Base-by-base conservation (phyloP, 1,140 invertebrate genomes). In the Drosophila pseudoananassae region DNA sequence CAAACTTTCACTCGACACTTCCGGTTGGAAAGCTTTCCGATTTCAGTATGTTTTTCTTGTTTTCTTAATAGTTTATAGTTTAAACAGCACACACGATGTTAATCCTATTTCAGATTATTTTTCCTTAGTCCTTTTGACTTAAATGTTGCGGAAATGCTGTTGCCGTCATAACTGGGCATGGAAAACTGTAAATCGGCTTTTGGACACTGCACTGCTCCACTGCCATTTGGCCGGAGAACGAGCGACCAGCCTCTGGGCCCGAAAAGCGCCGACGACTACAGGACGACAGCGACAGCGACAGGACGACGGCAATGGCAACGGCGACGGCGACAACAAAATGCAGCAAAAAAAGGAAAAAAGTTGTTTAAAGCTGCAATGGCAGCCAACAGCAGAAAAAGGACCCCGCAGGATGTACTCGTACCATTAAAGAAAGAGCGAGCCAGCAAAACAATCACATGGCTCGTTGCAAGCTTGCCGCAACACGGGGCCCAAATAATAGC, bases 101-200 rank as follows among this genome's bases (percentile, higher is more conserved):
- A 12, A 17, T 46, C 6, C 43, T 20, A 46, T 46, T 46, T 17
- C 0, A 40, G 2, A n/a, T 14, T 15, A 17, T 45, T 8, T 46
- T 46, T 46, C 6, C 25, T 27, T 27, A 27, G 25, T 27, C 9
- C 17, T 17, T 46, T 46, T 17, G n/a, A 14, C 15, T 27, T 59
- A 14, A 53, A 29, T 51, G 78, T 75, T 75, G 83, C 83, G 83
- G 83, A 88, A 83, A 71, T 88, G 83, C 64, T 73, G 61, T 78
- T 66, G 81, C 82, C 80, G 83, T 87, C 82, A 87, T 87, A 87
- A 87, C 82, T 87, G 82, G 78, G 78, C 78, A 60, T 68, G 85
- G 76, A 88, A 82, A 88, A 87, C 78, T 88, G 83, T 87, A 87
- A 88, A 88, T 88, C 84, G 84, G 83, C 83, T 88, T 88, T 88